Conservation (phyloP, 1,140 invertebrate species). For the Parasteatoda tepidariorum region DNA sequence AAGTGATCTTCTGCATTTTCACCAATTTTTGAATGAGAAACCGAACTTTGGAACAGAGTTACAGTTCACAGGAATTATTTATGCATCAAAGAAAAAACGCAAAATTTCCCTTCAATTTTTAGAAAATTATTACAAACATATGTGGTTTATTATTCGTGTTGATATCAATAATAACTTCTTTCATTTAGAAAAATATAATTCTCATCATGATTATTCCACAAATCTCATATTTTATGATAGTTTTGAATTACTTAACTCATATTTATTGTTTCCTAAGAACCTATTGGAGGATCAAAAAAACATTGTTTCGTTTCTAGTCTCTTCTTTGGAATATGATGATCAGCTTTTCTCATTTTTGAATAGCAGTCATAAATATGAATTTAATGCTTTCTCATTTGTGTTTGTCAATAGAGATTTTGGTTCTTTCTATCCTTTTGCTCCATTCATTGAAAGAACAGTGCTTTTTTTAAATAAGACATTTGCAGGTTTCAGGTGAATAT, state of each 20-base stretch:
- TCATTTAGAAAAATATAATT: slow-evolving; percentile 23
- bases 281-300: not conserved
- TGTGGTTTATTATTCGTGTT: slow-evolving; percentile 6
- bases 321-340: not conserved
- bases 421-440: too few relatives aligned
- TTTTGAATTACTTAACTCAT: slow-evolving; percentile 1
- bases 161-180: not conserved
- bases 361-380: too few relatives aligned
- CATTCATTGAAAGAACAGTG: too few relatives aligned
- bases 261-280: not conserved
- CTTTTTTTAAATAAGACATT: too few relatives aligned
- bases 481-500: too few relatives aligned
- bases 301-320: not conserved
- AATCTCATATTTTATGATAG: slow-evolving; percentile 32
- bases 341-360: too few relatives aligned
- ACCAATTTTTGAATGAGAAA: not conserved
- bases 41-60: not conserved
- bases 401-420: too few relatives aligned
- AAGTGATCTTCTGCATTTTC: not conserved
- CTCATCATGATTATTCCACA: not conserved
- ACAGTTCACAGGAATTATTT: slow-evolving; percentile 17
- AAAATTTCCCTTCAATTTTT: not conserved
- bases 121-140: not conserved
- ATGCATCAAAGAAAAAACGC: not conserved
- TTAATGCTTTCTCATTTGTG: too few relatives aligned